Base-by-base conservation (phyloP, 2,888 invertebrate genomes). In the Hipparchia semele region DNA sequence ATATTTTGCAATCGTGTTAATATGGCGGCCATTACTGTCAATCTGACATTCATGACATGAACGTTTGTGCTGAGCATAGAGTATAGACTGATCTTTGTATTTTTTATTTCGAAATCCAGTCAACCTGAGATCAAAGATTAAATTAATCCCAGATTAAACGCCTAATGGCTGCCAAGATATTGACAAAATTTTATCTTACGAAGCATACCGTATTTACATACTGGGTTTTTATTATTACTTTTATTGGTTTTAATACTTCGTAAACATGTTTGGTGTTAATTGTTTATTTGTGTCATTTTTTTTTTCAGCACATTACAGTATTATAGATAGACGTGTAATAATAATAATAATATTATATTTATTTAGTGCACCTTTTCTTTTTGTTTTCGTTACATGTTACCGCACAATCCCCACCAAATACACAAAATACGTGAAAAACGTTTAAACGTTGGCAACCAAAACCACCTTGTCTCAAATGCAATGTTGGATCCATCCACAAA, bases 351-450 rank as follows among this genome's bases (percentile, higher is more conserved):
- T 64, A 87, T 84, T 88, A 88, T 88, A 87, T 93, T 90, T 92
- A 93, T 94, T 93, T 94, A 93, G 92, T 92, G 92, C 91, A 92
- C 92, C 89, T 86, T 94, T 93, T 91, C 88, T 92, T 90, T 93
- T 89, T 92, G 88, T 91, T 93, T 91, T 91, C 88, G 88, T 94
- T 94, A 89, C 94, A 94, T 94, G 94, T 93, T 88, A 87, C 92
- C 90, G 91, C 94, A 92, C 91, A 89, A 88, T 89, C 91, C 92
- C 88, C 54, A 33, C 86, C 92, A 90, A 88, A 90, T 89, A 87
- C 90, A 88, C 88, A 89, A 82, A 61, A 85, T 80, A 82, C 80
- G 81, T 80, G 78, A 81, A 77, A 72, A 78, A 73, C 79, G 78
- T 79, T 75, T 77, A 73, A 81, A 85, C 88, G 87, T 86, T 87